Base-by-base conservation (phyloP, 2,113 vertebrate species). In the Mandrillus leucophaeus region DNA sequence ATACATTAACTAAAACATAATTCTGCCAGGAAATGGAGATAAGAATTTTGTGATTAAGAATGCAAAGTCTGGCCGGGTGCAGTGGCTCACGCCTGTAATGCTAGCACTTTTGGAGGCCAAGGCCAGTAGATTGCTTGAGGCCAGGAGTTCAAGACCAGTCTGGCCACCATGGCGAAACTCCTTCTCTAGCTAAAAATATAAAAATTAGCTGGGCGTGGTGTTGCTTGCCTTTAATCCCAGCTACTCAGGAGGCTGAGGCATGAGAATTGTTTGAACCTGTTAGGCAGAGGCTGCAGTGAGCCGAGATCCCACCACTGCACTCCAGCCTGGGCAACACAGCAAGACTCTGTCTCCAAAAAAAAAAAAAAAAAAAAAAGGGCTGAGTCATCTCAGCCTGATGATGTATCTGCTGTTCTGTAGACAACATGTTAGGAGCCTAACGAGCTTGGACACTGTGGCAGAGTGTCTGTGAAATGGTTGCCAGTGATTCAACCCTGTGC, bases 401-500 rank as follows among this genome's bases (percentile, higher is more conserved):
- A 30, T 10, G 11, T 12, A 25, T 59, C 35, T 20, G 5, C 22
- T 50, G 40, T 32, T 91, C 35, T 25, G 18, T 8, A 81, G 88
- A n/a, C 82, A 64, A 12, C 2, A 0, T 40, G 6, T 7, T 57
- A 70, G 72, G 87, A 57, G 32, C 32, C 64, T 12, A 40, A 7
- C 4, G 50, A 11, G 66, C 40, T 1, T 7, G 52, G 50, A 6
- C 16, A 0, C 45, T 40, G 3, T 16, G 64, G 27, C 4, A 6
- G 66, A 4, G 57, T 7, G 45, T 27, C 79, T 68, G 11, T 16
- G 76, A 8, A 57, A 89, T 7, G 38, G 35, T 20, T 35, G n/a
- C 11, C 64, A 6, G 0, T 3, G 57, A 45, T 3, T 59, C n/a
- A n/a, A 6, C 27, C 30, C 13, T 23, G 4, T 25, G 38, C 2